phyloP scores from a whole-genome alignment of 2,888 invertebrate species.

The Bugulina stolonifera region DNA sequence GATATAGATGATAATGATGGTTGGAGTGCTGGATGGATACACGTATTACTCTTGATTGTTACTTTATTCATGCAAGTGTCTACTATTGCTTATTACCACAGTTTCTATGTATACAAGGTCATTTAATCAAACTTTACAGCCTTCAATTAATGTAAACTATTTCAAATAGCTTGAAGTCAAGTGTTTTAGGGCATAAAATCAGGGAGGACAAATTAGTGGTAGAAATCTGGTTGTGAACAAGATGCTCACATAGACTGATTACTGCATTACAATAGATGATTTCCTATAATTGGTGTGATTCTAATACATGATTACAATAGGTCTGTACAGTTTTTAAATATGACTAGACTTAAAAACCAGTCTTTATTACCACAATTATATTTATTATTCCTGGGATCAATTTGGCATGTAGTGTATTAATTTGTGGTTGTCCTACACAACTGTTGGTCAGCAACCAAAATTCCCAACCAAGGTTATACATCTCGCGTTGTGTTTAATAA shows the following conservation, averaged over 20 bases:
- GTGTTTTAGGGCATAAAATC: neutral
- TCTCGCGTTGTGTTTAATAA: too few relatives aligned
- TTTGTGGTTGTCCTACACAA: neutral
- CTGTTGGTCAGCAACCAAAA: neutral
- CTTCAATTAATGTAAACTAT: too few relatives aligned
- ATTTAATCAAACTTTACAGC: too few relatives aligned
- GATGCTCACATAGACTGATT: too few relatives aligned
- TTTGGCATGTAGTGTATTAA: neutral
- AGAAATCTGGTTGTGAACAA: neutral
- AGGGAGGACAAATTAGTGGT: neutral
- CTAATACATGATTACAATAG: neutral
- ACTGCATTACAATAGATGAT: neutral
- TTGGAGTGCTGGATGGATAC: too few relatives aligned
- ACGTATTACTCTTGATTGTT: too few relatives aligned
- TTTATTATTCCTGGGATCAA: neutral
- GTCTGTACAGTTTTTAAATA: neutral
- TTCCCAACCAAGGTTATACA: too few relatives aligned
- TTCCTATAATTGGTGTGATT: neutral
- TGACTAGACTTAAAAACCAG: neutral
- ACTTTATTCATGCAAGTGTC: too few relatives aligned
- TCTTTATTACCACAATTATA: neutral
- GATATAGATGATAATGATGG: too few relatives aligned
- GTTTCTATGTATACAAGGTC: too few relatives aligned
- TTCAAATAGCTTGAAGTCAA: neutral
- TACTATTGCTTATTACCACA: too few relatives aligned